Conservation (phyloP, 2,888 invertebrate genomes). For the Ophion ellenae region DNA sequence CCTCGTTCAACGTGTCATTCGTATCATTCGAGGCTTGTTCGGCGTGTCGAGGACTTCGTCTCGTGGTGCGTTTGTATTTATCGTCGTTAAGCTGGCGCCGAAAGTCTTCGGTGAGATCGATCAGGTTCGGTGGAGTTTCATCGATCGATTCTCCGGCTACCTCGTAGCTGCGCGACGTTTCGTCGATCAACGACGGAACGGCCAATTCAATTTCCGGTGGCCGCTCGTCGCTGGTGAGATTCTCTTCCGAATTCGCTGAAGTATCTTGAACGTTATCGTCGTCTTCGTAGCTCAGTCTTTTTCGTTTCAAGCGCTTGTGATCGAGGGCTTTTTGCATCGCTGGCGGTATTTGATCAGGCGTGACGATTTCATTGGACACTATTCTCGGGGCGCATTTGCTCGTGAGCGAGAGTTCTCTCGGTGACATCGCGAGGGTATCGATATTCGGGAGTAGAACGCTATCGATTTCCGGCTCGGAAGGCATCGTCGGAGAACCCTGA, state of each 20-base stretch:
- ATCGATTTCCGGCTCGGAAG: slow-evolving; percentile 58
- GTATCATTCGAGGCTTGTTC: slow-evolving; percentile 16
- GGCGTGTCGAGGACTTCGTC: slow-evolving; percentile 43
- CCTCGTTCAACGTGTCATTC: neutral
- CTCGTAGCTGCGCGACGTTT: neutral
- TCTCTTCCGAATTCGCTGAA: neutral
- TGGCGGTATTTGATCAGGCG: slow-evolving; percentile 74
- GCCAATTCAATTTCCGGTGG: neutral
- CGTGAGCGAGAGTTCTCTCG: slow-evolving; percentile 18
- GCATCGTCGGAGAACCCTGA: slow-evolving; percentile 69
- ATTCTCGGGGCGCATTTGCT: slow-evolving; percentile 72
- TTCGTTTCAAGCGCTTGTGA: slow-evolving; percentile 32
- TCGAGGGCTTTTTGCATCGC: slow-evolving; percentile 71
- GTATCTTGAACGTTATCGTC: neutral
- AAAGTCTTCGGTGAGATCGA: slow-evolving; percentile 70
- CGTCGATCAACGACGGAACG: neutral
- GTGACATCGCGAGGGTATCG: slow-evolving; percentile 3
- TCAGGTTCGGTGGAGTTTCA: neutral
- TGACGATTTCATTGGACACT: slow-evolving; percentile 77
- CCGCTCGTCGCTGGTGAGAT: neutral
- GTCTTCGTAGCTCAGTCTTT: slow-evolving; percentile 13
- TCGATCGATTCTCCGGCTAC: neutral
- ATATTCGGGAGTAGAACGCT: neutral
- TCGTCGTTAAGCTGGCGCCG: slow-evolving; percentile 64
- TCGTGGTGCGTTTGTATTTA: slow-evolving; percentile 56